These are phyloP conservation scores for Heliangelus exortis DNA, from an alignment of 2,797 vertebrate genomes.

Conservation along the genomic window DNA sequence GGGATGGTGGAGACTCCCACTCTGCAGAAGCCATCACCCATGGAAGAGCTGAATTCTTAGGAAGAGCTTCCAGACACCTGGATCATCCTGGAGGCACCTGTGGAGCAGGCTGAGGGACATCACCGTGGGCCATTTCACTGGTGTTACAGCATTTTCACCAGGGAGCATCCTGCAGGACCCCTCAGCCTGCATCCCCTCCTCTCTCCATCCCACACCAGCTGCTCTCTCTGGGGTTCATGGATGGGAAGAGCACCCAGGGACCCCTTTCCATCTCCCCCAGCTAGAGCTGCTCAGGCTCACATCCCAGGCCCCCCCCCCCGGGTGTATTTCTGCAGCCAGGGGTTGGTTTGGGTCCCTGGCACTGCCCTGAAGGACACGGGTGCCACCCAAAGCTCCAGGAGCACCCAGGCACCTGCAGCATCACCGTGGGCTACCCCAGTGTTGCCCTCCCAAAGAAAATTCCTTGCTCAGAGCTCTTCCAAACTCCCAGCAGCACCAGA, in stretches of 20 bases:
- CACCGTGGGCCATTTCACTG: fast-evolving
- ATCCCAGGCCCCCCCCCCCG: too few species aligned
- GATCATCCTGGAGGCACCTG: fast-evolving
- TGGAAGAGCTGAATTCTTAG: not conserved
- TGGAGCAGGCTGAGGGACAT: not conserved
- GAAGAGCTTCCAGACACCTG: not conserved
- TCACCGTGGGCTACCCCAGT: not conserved
- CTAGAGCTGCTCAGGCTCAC: too few species aligned
- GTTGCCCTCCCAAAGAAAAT: fast-evolving
- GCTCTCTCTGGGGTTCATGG: fast-evolving
- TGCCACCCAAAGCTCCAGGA: not conserved
- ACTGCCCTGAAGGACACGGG: not conserved
- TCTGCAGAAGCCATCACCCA: not conserved
- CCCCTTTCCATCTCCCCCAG: not conserved
- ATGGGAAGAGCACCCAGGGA: not conserved
- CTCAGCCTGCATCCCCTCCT: not conserved
- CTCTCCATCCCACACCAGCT: not conserved
- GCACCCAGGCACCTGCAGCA: not conserved
- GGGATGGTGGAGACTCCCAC: not conserved
- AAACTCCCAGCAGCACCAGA: fast-evolving
- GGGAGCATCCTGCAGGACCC: not conserved
- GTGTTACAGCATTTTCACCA: fast-evolving
- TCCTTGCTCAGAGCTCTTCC: not conserved
- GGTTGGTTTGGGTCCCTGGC: not conserved
- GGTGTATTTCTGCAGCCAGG: not conserved